Base-by-base conservation (phyloP, 2,888 invertebrate species). In the Chrysotoxum bicinctum region DNA sequence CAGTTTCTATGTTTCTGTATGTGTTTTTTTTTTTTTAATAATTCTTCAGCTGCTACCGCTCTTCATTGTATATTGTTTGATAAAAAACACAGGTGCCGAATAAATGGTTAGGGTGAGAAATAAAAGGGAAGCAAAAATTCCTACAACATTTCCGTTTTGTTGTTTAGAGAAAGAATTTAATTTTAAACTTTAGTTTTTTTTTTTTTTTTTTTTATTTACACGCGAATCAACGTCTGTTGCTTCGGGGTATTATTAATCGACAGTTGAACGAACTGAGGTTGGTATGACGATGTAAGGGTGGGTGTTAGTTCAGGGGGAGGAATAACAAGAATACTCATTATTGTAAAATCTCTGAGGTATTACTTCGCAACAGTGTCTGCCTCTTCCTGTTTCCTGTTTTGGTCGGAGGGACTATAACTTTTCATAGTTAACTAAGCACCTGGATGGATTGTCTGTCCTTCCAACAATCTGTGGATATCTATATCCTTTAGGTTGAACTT, bases 91-190 rank as follows among this genome's bases (percentile, higher is more conserved):
- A 58, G 62, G 62, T 62, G 62, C 43, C 62, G 43, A 62, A 62
- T 62, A 62, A 58, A 58, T 62, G 16, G 62, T 62, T 43, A 40
- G 40, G 26, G 40, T 40, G 43, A 62, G 43, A 62, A 10, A 62
- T n/a, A 62, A 40, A 26, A 62, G 7, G 62, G 62, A 43, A 62
- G 37, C 14, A 50, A 26, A 50, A 12, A 50, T 21, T 12, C 48
- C 14, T 21, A 26, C 21, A 50, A 50, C 5, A 7, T 56, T 32
- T 14, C 19, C 40, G 37, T 62, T 62, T 7, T 62, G 62, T n/a
- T 62, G 62, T 40, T 62, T 62, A 60, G 40, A 26, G 58, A 62
- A 62, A 43, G 62, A 62, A 62, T 62, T 62, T 62, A 62, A 62
- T 62, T 62, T 62, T 43, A 43, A 62, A 40, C 26, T 62, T 43